phyloP scores from a whole-genome alignment of 2,113 vertebrate genomes.

The Peromyscus leucopus region DNA sequence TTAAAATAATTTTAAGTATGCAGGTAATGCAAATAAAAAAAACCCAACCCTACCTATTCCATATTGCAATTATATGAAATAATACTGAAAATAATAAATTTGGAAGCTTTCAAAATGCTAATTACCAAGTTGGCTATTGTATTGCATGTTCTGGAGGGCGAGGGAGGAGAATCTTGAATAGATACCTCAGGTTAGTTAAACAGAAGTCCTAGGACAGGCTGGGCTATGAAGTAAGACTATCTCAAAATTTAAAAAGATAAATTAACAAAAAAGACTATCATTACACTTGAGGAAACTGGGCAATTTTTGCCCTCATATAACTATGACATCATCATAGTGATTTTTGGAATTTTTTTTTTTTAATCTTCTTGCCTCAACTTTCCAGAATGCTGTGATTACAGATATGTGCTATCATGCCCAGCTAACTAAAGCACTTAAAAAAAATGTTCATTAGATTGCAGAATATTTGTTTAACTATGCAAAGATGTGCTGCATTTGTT shows the following conservation, averaged over 20 bases:
- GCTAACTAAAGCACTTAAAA: background rate
- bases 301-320: background rate
- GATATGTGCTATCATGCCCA: background rate
- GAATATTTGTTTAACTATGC: background rate
- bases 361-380: background rate
- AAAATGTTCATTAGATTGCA: background rate
- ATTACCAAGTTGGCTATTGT: background rate
- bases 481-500: background rate
- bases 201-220: background rate
- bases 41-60: background rate
- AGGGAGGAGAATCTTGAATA: background rate
- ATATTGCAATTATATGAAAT: background rate
- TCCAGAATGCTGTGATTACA: background rate
- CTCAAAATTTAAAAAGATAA: background rate
- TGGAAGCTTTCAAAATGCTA: conserved; percentile 57
- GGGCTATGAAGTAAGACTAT: background rate
- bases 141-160: too few species aligned
- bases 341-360: background rate
- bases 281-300: conserved; percentile 33
- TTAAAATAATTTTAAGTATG: conserved; percentile 61
- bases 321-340: conserved; percentile 6
- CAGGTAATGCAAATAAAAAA: conserved; percentile 7
- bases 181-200: background rate
- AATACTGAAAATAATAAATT: conserved; percentile 20
- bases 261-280: background rate